A percentile compares a stretch with the other conserved stretches of the same genome.
Conservation (phyloP, 2,888 invertebrate genomes). For the Andrena chrysosceles region DNA sequence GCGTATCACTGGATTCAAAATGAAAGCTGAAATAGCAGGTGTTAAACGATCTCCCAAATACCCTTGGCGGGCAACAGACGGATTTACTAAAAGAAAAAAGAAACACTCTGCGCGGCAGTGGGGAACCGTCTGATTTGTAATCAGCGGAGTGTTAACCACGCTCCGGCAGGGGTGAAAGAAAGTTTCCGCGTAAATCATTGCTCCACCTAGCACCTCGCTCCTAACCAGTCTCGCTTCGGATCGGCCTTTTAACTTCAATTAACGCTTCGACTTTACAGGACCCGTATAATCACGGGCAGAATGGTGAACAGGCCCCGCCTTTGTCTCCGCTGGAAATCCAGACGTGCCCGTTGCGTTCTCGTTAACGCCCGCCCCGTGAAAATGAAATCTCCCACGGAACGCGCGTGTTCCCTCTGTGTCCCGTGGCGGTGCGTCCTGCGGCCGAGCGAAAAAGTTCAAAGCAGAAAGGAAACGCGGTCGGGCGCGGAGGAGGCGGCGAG, state of each 20-base stretch:
- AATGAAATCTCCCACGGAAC: constrained; percentile 24
- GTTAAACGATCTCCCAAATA: neutral
- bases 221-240: constrained; percentile 64
- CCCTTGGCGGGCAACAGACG: neutral
- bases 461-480: neutral
- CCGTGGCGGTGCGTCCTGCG: neutral
- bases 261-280: constrained; percentile 62
- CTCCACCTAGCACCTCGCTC: constrained; percentile 61
- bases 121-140: constrained; percentile 18
- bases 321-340: constrained; percentile 46
- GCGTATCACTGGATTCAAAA: neutral
- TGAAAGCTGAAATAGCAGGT: neutral
- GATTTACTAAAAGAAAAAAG: neutral
- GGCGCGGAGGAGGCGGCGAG: constrained; percentile 8
- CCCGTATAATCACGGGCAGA: constrained; percentile 59
- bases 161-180: constrained; percentile 31
- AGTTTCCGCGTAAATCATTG: constrained; percentile 41
- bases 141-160: constrained; percentile 27
- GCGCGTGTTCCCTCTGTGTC: neutral
- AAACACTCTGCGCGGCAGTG: constrained; percentile 14
- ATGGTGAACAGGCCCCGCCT: constrained; percentile 48
- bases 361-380: constrained; percentile 34
- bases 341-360: constrained; percentile 49
- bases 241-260: constrained; percentile 69
- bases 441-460: constrained; percentile 13